Evolutionary conservation across 2,113 vertebrate genomes (phyloP), one percentile per base, ranked within the genome.

Genomic region (Rhombomys opimus): DNA sequence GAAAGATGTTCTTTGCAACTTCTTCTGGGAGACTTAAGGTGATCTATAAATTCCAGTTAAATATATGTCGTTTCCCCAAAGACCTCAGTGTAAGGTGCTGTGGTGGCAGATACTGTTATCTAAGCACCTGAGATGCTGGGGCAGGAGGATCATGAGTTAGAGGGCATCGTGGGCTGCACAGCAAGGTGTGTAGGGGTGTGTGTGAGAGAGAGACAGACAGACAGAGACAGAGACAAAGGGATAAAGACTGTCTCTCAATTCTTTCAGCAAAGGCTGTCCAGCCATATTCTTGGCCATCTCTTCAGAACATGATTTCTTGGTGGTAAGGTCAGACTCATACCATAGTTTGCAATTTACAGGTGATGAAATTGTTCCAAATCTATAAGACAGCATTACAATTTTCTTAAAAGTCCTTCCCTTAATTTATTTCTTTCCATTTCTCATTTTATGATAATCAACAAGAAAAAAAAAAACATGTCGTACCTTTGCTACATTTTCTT

Each of bases 381-480:
- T 81, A 57, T 61, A 9, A 73, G 52, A 61, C 75, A 15, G 77
- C 61, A 78, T 22, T 90, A 35, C 13, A 41, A 70, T 96, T 82
- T 91, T 78, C 76, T 84, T 88, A 63, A 68, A 70, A 78, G n/a
- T 88, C 75, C 12, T 87, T 93, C 35, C 25, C 35, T 61, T 73
- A 68, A 61, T 91, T 57, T 90, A 10, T 30, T 6, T 87, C 75
- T 54, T 84, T 88, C 57, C 41, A 27, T 86, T 65, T 95, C 38
- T 88, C 63, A 50, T 78, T 91, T 77, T 57, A 93, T 22, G 32
- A 11, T 65, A 84, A 78, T 90, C 30, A 50, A 9, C 17, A 41
- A 41, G 41, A 41, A 41, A 41, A 4, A 41, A 41, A 41, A 38
- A 50, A 73, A 65, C 13, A 77, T 27, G 25, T 50, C 65, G n/a